Conservation (phyloP, 2,113 vertebrate genomes). For the Albula glossodonta region DNA sequence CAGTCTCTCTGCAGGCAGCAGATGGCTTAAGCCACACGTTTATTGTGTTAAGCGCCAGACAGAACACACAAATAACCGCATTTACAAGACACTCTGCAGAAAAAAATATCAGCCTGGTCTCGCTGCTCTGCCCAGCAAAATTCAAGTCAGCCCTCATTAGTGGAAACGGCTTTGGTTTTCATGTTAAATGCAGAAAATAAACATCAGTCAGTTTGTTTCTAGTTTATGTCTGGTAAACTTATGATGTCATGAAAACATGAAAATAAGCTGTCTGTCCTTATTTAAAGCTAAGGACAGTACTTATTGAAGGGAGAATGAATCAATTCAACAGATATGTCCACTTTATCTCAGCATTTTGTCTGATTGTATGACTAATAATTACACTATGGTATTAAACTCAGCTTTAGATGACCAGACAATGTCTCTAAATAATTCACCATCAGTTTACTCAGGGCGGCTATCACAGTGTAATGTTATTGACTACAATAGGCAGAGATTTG, state of each 20-base stretch:
- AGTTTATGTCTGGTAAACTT: neutral
- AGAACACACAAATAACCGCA: slow-evolving; percentile 16
- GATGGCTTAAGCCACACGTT: slow-evolving; percentile 26
- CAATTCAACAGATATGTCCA: neutral
- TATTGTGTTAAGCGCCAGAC: slow-evolving; percentile 32
- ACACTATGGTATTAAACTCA: neutral
- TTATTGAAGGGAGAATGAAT: neutral
- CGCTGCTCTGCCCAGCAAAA: neutral
- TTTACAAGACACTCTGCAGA: neutral
- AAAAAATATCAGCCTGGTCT: neutral
- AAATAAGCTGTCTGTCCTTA: neutral
- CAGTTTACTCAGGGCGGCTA: neutral
- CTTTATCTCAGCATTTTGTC: neutral
- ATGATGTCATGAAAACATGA: neutral
- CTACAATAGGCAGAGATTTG: neutral
- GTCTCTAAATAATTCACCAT: neutral
- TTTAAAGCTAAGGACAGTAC: neutral
- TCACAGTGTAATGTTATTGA: neutral
- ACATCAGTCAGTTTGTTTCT: neutral
- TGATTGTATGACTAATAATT: neutral
- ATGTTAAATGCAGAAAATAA: neutral
- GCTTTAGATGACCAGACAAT: neutral
- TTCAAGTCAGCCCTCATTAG: neutral
- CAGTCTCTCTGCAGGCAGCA: neutral
- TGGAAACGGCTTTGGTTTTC: neutral